Conservation (phyloP, 2,888 invertebrate species). For the Sabatieria punctata region DNA sequence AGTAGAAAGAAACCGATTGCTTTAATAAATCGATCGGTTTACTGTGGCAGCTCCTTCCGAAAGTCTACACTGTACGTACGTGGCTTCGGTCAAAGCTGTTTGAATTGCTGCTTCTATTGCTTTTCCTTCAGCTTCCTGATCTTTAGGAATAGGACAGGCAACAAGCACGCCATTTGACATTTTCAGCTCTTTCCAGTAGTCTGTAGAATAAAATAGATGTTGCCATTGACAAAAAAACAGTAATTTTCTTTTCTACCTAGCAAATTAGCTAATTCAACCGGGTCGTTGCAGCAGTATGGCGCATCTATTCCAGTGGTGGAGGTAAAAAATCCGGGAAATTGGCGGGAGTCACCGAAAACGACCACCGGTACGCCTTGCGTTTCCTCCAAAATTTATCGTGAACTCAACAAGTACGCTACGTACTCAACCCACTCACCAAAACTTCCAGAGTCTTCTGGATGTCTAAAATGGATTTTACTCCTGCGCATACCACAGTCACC, state of each 20-base stretch:
- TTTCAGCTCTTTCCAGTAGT: constrained; percentile 20
- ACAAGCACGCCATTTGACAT: constrained; percentile 48
- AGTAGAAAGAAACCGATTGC: too few relatives aligned
- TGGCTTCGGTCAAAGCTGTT: constrained; percentile 46
- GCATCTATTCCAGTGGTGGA: constrained; percentile 52
- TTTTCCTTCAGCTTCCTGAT: constrained; percentile 36
- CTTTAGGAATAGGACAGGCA: constrained; percentile 70
- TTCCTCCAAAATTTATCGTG: constrained; percentile 46
- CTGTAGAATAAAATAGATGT: constrained; percentile 14
- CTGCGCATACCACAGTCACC: constrained; percentile 80
- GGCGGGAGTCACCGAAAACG: constrained; percentile 47
- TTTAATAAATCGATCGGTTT: too few relatives aligned
- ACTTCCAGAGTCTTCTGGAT: constrained; percentile 82
- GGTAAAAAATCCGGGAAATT: constrained; percentile 89
- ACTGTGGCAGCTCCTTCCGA: too few relatives aligned
- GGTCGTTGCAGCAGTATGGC: constrained; percentile 49
- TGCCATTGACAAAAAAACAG: neutral
- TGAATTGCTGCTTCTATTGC: constrained; percentile 53
- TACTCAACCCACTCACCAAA: constrained; percentile 45
- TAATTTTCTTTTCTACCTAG: constrained; percentile 33
- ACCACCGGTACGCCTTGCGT: constrained; percentile 83
- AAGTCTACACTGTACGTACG: too few relatives aligned
- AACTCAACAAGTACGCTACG: neutral
- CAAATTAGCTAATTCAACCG: constrained; percentile 54
- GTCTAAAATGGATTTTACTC: constrained; percentile 90